Evolutionary conservation across 2,888 invertebrate species (phyloP), one percentile per base, ranked within the genome.

Genomic region (Cryptus armator): DNA sequence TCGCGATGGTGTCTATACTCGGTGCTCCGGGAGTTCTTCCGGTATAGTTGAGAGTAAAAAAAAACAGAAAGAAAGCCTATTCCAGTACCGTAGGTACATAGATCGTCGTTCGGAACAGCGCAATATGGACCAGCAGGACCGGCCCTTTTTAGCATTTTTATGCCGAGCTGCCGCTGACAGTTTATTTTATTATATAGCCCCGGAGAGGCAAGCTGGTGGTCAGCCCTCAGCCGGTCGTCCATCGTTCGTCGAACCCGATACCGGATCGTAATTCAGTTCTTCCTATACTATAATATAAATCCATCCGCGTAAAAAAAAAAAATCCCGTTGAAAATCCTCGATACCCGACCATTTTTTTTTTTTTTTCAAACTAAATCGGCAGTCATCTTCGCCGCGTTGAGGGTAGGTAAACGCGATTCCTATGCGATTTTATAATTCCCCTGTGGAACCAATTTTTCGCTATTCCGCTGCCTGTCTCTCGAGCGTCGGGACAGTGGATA

Each of bases 141-240:
- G 59, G 66, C 48, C 83, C 92, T 92, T 88, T 90, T 93, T 93
- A 93, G 93, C 93, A 93, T 93, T 93, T 93, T 93, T 93, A 93
- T 93, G 93, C 88, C 82, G 89, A 88, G 89, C 93, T 93, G 93
- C 91, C 87, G 92, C 91, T 93, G 93, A 93, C 93, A 93, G 91
- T 92, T 93, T 93, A 93, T 93, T 93, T 93, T 93, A 91, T 93
- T 92, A 91, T 90, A 91, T 90, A 87, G 88, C 89, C 88, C 91
- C 89, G 90, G 90, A 88, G 74, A 29, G 32, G 79, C 46, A 43
- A 16, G 3, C n/a, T 59, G 66, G 78, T 75, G 85, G 85, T 82
- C 85, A 85, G 74, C 85, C 75, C 77, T 78, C 37, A 66, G 62
- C 72, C 66, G 84, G 59, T 89, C 90, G 90, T 91, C 89, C 90